Percentiles rank a stretch among this genome's conserved stretches.
phyloP scores from a whole-genome alignment of 2,113 vertebrate species.

The Chaenocephalus aceratus region DNA sequence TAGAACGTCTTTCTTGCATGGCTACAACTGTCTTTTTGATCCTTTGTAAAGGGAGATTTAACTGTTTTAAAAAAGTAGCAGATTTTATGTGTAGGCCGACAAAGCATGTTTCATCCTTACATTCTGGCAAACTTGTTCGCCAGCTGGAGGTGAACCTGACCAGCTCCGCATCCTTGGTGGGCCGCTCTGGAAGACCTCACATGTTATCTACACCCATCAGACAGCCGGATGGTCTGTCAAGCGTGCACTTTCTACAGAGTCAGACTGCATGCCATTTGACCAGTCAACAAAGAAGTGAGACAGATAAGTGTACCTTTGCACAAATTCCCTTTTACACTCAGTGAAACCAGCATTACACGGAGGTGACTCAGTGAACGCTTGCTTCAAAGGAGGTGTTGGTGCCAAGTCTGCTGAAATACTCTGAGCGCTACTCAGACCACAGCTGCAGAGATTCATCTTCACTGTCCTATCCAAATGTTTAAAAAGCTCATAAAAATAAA shows the following conservation, averaged over 20 bases:
- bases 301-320: constrained; percentile 32
- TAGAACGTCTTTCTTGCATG: background rate
- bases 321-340: constrained; percentile 38
- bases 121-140: background rate
- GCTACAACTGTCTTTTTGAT: background rate
- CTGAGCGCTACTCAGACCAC: constrained; percentile 53
- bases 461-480: background rate
- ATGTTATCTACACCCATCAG: constrained; percentile 26
- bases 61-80: background rate
- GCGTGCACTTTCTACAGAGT: constrained; percentile 13
- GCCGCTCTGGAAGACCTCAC: constrained; percentile 3
- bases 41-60: background rate
- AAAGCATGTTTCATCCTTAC: background rate
- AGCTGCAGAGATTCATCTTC: constrained; percentile 39
- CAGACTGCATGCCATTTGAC: constrained; percentile 24
- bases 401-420: background rate
- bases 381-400: constrained; percentile 1
- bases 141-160: background rate
- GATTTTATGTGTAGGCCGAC: background rate
- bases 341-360: constrained; percentile 18
- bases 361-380: constrained; percentile 42
- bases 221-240: constrained; percentile 21
- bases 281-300: constrained; percentile 44
- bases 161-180: constrained; percentile 2
- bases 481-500: background rate